Base-by-base conservation (phyloP, 2,113 vertebrate genomes). In the Rhinichthys klamathensis region DNA sequence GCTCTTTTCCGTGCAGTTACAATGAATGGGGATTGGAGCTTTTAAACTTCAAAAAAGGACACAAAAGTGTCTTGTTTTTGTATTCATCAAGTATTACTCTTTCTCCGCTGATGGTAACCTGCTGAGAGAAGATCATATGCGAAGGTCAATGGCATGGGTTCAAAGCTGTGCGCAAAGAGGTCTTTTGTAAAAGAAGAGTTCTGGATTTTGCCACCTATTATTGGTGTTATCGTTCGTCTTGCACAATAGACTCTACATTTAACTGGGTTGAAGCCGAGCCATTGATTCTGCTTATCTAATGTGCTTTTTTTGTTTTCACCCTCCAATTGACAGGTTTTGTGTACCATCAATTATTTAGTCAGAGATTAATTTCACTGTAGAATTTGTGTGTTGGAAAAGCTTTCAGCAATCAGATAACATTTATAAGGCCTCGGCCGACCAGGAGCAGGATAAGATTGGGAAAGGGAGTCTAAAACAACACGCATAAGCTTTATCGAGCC, bases 341-440 rank as follows among this genome's bases (percentile, higher is more conserved):
- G 78, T 87, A 88, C 82, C 83, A 60, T 93, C 92, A 90, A 94
- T 94, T 92, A 93, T 92, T 91, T 89, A 92, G 91, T 91, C 92
- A 88, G 92, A 93, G 93, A 94, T 94, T 93, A 93, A 93, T 94
- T 94, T 93, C 90, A 89, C 86, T 18, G 21, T 88, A 13, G 80
- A 89, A 91, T 92, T 87, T 76, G n/a, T 49, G 91, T 80, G 88
- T 87, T 87, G 87, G 88, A 90, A 92, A 92, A 49, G 89, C 91
- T 90, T 89, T 91, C 81, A 78, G 88, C 88, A 92, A 91, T 93
- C 91, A 93, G 92, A 94, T 93, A 92, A 91, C 91, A 88, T 92
- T 93, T 90, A 91, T 87, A 92, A 92, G 91, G 89, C 87, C 85
- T 89, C 82, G 84, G 91, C 91, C 90, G 92, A 92, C 90, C 92